phyloP scores from a whole-genome alignment of 2,113 vertebrate species.

The Fulmarus glacialis region DNA sequence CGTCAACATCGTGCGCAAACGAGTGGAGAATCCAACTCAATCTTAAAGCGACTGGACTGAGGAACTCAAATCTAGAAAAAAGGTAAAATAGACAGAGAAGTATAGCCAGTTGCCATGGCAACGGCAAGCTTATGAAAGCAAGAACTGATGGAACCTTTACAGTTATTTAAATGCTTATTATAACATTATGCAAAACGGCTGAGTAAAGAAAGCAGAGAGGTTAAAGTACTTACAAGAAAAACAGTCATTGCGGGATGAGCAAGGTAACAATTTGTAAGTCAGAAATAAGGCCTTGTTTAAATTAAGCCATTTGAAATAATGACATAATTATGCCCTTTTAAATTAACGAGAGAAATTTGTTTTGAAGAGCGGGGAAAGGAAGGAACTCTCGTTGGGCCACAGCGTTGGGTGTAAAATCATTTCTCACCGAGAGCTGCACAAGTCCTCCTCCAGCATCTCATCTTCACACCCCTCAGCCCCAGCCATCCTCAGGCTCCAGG shows the following conservation, averaged over 20 bases:
- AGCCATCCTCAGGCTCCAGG: background rate
- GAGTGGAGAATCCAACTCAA: background rate
- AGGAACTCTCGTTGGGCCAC: rapidly evolving
- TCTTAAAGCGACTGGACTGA: slow-evolving; percentile 29
- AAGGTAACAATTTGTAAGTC: slow-evolving; percentile 12
- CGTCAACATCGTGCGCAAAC: rapidly evolving
- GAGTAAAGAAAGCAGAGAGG: slow-evolving; percentile 1
- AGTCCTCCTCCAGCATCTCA: background rate
- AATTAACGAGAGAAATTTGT: background rate
- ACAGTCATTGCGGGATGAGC: background rate
- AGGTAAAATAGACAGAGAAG: slow-evolving; percentile 40
- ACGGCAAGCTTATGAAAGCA: slow-evolving; percentile 61
- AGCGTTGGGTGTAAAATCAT: rapidly evolving
- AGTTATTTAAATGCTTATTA: slow-evolving; percentile 73
- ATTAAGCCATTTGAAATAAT: slow-evolving; percentile 16
- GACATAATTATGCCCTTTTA: slow-evolving; percentile 14
- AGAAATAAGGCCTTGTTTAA: background rate
- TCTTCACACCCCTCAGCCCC: background rate
- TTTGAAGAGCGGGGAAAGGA: background rate
- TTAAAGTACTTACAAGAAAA: background rate
- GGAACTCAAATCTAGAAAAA: background rate
- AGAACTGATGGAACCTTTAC: slow-evolving; percentile 62
- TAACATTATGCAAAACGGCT: slow-evolving; percentile 38
- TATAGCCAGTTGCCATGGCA: slow-evolving; percentile 67
- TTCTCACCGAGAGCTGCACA: background rate